Evolutionary conservation across 2,797 vertebrate species (phyloP), one percentile per base, ranked within the genome.

Genomic region (Lagodon rhomboides): DNA sequence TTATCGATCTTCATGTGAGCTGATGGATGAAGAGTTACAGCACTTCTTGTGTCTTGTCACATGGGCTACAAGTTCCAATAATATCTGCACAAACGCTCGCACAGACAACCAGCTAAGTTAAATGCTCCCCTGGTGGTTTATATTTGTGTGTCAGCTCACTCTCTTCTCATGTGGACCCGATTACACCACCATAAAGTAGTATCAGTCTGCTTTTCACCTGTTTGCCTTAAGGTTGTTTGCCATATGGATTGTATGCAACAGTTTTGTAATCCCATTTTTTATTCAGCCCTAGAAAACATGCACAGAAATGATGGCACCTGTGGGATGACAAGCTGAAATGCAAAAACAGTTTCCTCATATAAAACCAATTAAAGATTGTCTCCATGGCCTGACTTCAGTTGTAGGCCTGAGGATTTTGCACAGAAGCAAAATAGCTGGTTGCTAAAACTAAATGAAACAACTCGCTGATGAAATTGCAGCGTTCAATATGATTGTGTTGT

Each of bases 81-180:
- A 18, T 43, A 20, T 54, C n/a, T 63, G 38, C 22, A 41, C 68
- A 51, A 30, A 58, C n/a, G 38, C 18, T 15, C 12, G 7, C 70
- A 53, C 27, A 22, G 20, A 23, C 1, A 8, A 41, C 46, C 22
- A 20, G 58, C n/a, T 58, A n/a, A 38, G 23, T 67, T 49, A 41
- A 23, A 59, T 22, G 18, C n/a, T n/a, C 17, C 12, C 20, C 20
- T 38, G 62, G 34, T 65, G 71, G 81, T 81, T 68, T 73, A 65
- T 72, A 27, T 50, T 30, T 65, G n/a, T 49, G 20, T 51, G 51
- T 64, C n/a, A n/a, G 63, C 15, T 46, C 12, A 4, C 53, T 64
- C 25, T 38, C 43, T 22, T 75, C 30, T 73, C 70, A 60, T 83
- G 68, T 78, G 64, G 71, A 79, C 53, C 55, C 17, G 50, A 38